Evolutionary conservation across 2,888 invertebrate species (phyloP), one percentile per base, ranked within the genome.

Genomic region (Kuschelorhynchus macadamiae): DNA sequence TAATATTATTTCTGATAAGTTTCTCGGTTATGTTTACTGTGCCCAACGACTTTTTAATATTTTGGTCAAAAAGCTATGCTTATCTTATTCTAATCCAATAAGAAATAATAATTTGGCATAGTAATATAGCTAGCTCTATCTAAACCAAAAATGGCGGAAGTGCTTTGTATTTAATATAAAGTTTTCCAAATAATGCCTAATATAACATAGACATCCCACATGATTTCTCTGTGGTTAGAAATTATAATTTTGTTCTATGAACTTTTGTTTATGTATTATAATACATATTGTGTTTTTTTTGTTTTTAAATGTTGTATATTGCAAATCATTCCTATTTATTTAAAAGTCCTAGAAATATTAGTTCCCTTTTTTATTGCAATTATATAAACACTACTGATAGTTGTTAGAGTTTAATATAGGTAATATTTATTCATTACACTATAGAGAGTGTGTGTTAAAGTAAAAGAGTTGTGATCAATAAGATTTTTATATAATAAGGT

Each of bases 261-360:
- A 21, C 21, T 4, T 39, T 18, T 52, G 36, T 52, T 52, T 39
- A 33, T 20, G 21, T 52, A 52, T 39, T 36, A 52, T 52, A 36
- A 52, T 52, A 52, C 14, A 18, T 52, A n/a, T n/a, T n/a, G 25
- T 7, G 12, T 55, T 25, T 41, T 25, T 55, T 41, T 55, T 55
- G 36, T 41, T 55, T 55, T 42, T 41, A 30, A 55, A 53, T 46
- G 20, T 39, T 55, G 11, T 57, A 30, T 42, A 47, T 59, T 47
- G 36, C 46, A 39, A 59, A 62, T 36, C 62, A 62, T 62, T 62
- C 62, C 62, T 62, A 62, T 62, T 53, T 53, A 53, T 62, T 61
- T 53, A 62, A 62, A 46, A 62, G 52, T 33, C 53, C 32, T 62
- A 62, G 55, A 33, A 17, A 12, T 53, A 46, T 12, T 50, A 41